phyloP scores from a whole-genome alignment of 2,797 vertebrate genomes.

The Ctenopoma multispine region DNA sequence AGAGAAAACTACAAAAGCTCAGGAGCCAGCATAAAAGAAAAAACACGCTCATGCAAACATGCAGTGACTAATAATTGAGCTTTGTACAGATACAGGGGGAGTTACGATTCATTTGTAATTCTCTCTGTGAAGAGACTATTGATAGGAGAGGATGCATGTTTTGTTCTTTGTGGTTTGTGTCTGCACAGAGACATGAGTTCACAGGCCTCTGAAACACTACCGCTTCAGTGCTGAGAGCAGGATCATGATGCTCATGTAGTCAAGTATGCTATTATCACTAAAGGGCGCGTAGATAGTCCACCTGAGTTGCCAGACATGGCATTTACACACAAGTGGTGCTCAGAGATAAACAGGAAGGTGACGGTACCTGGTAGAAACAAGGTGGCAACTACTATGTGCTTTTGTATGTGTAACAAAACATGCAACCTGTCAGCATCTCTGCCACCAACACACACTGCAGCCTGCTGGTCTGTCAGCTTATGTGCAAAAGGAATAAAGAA shows the following conservation, averaged over 20 bases:
- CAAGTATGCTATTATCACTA: constrained; percentile 69
- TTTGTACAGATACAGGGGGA: constrained; percentile 56
- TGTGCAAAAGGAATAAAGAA: constrained; percentile 46
- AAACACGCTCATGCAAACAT: constrained; percentile 31
- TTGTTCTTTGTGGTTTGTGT: constrained; percentile 33
- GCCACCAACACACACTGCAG: constrained; percentile 29
- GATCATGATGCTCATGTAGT: constrained; percentile 63
- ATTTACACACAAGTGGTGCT: constrained; percentile 75
- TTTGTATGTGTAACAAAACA: constrained; percentile 46
- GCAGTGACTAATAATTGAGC: constrained; percentile 52
- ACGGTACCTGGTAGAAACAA: constrained; percentile 35
- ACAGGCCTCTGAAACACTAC: constrained; percentile 58
- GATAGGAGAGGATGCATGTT: constrained; percentile 59
- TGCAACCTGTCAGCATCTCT: constrained; percentile 15
- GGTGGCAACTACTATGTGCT: constrained; percentile 15
- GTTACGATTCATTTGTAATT: constrained; percentile 68
- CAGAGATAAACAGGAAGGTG: constrained; percentile 54
- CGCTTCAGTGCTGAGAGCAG: constrained; percentile 68
- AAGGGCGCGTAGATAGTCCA: constrained; percentile 68
- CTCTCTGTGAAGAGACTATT: constrained; percentile 44
- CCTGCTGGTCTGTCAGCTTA: constrained; percentile 40
- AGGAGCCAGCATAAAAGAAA: constrained; percentile 32
- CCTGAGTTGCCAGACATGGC: constrained; percentile 68
- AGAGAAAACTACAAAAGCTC: constrained; percentile 52
- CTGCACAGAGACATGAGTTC: constrained; percentile 12